phyloP scores from a whole-genome alignment of 2,797 vertebrate genomes.

The Balearica regulorum region DNA sequence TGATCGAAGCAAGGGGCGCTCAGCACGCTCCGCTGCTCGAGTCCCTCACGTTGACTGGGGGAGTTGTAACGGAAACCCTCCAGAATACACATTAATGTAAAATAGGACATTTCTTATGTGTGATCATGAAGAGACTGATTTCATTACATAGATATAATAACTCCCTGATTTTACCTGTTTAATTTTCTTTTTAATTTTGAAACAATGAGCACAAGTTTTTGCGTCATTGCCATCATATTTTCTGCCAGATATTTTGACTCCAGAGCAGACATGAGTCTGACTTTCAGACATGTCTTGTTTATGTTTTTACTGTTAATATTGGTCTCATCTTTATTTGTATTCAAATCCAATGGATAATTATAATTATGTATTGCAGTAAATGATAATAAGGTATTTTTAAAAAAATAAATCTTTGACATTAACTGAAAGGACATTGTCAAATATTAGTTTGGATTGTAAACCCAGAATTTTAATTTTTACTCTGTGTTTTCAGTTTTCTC shows the following conservation, averaged over 20 bases:
- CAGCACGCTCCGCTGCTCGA: accelerated
- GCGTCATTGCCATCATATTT: neutral
- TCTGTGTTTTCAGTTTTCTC: neutral
- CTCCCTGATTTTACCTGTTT: neutral
- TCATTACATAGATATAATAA: neutral
- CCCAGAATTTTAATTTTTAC: neutral
- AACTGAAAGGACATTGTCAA: neutral
- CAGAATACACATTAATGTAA: neutral
- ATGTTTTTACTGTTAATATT: neutral
- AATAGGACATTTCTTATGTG: neutral
- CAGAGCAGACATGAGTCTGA: neutral
- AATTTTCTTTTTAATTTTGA: neutral
- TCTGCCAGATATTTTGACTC: neutral
- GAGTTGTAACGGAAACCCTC: neutral
- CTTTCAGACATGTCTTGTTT: neutral
- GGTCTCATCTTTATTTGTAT: neutral
- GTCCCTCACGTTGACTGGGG: neutral
- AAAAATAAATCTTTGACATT: neutral
- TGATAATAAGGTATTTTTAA: neutral
- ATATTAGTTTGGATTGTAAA: neutral
- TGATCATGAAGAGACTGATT: neutral
- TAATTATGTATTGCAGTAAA: neutral
- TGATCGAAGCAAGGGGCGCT: neutral
- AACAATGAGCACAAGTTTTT: neutral
- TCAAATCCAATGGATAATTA: neutral